Percentiles rank a stretch among this genome's conserved stretches.
Conservation (phyloP, 1,140 invertebrate genomes). For the Drosophila lacteicornis region DNA sequence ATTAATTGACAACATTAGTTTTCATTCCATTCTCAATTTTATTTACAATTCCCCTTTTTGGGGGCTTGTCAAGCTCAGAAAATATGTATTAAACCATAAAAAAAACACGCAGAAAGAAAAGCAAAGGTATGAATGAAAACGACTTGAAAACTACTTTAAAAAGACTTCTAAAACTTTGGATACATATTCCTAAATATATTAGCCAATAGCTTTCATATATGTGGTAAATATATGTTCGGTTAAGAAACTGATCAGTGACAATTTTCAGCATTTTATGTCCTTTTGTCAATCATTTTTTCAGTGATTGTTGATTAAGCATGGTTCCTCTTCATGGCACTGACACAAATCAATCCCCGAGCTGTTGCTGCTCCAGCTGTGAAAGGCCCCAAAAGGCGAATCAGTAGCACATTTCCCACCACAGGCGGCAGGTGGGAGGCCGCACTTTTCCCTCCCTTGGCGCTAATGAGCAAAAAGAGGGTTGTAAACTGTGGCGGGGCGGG, state of each 20-base stretch:
- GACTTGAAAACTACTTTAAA: too few relatives aligned
- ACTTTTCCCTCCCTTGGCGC: not conserved
- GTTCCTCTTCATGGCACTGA: not conserved
- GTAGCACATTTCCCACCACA: slow-evolving; percentile 23
- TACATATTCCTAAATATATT: too few relatives aligned
- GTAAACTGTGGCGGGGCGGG: not conserved
- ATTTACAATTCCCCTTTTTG: too few relatives aligned
- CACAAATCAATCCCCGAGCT: slow-evolving; percentile 26
- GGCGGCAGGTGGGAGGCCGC: slow-evolving; percentile 17
- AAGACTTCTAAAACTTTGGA: too few relatives aligned
- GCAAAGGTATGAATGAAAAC: too few relatives aligned
- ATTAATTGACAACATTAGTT: not conserved
- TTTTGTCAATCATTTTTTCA: not conserved
- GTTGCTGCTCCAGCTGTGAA: not conserved
- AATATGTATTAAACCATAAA: too few relatives aligned
- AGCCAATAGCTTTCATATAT: not conserved
- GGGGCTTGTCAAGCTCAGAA: too few relatives aligned
- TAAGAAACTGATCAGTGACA: too few relatives aligned
- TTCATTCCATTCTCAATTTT: not conserved
- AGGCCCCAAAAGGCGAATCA: slow-evolving; percentile 28
- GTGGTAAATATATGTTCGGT: not conserved
- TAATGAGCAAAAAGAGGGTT: slow-evolving; percentile 32
- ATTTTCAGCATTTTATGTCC: too few relatives aligned
- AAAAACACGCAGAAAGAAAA: too few relatives aligned
- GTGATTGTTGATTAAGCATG: not conserved